These are phyloP conservation scores for Myotis davidii DNA, from an alignment of 2,113 vertebrate species.

Conservation along the genomic window DNA sequence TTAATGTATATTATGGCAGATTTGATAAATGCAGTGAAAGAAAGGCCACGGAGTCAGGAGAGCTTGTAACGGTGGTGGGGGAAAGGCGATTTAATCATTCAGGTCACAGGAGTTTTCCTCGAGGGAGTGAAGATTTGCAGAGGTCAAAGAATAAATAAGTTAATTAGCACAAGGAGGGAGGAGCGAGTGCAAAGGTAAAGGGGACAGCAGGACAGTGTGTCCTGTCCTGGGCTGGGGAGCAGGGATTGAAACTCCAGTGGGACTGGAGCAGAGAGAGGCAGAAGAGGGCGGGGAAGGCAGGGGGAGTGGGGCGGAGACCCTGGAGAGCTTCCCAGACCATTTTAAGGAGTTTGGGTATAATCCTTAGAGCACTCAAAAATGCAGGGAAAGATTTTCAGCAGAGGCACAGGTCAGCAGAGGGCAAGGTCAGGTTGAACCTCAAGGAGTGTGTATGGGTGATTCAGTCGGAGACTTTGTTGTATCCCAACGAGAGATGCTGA, in stretches of 20 bases:
- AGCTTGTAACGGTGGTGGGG: neutral
- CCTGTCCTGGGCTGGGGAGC: accelerated
- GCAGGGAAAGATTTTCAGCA: neutral
- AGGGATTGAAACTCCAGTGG: accelerated
- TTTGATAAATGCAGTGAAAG: neutral
- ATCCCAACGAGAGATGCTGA: neutral
- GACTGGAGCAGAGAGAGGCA: neutral
- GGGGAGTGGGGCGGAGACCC: accelerated
- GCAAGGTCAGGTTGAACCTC: neutral
- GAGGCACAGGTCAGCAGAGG: accelerated
- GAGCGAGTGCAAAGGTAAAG: accelerated
- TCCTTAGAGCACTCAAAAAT: no score
- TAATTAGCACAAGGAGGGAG: neutral
- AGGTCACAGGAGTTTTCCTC: neutral
- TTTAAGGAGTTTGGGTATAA: neutral
- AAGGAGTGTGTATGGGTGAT: accelerated
- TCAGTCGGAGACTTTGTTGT: neutral
- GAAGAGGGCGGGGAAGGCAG: neutral
- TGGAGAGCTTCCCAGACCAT: accelerated
- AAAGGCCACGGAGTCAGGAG: neutral
- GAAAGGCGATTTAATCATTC: neutral
- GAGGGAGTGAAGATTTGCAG: neutral
- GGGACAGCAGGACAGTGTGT: no score
- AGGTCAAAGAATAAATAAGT: neutral
- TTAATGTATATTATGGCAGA: no score